Base-by-base conservation (phyloP, 2,888 invertebrate genomes). In the Myathropa florea region DNA sequence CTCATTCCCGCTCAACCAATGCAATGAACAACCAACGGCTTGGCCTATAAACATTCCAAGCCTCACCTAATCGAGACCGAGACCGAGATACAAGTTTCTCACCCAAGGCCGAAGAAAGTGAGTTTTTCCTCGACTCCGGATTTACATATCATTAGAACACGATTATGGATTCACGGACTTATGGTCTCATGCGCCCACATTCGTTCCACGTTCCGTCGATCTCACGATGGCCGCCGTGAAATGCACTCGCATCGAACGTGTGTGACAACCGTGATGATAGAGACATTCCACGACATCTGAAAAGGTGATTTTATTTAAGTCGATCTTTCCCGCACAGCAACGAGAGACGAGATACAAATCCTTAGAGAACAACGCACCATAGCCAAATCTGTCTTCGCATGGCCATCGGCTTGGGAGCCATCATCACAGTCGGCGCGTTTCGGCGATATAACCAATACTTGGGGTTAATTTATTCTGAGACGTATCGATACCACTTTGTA, bases 401-500 rank as follows among this genome's bases (percentile, higher is more conserved):
- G 46, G 46, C 46, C 46, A n/a, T n/a, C n/a, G n/a, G n/a, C n/a
- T n/a, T n/a, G n/a, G n/a, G n/a, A n/a, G n/a, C n/a, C n/a, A 46
- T 46, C 18, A 39, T 39, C 39, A n/a, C n/a, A 18, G 18, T 46
- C 46, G 77, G 72, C 72, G 80, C 80, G 72, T 80, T 80, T 80
- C 36, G 72, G 67, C 46, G n/a, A 67, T 61, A 67, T 33, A 63
- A 55, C 55, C 18, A 24, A 63, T 14, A 30, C 57, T 64, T 68
- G 68, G 46, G 24, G 60, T 36, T 85, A 85, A 85, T 85, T 85
- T 85, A 85, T 85, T 85, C 85, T 36, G 72, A 64, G 68, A 33
- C 63, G 68, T 78, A 82, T 70, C 85, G 70, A 70, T 68, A 73
- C 57, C 82, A 61, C 81, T 64, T 60, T 70, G 64, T 86, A 71